Percentiles rank a stretch among this genome's conserved stretches.
Conservation (phyloP, 2,888 invertebrate species). For the Thymelicus acteon region DNA sequence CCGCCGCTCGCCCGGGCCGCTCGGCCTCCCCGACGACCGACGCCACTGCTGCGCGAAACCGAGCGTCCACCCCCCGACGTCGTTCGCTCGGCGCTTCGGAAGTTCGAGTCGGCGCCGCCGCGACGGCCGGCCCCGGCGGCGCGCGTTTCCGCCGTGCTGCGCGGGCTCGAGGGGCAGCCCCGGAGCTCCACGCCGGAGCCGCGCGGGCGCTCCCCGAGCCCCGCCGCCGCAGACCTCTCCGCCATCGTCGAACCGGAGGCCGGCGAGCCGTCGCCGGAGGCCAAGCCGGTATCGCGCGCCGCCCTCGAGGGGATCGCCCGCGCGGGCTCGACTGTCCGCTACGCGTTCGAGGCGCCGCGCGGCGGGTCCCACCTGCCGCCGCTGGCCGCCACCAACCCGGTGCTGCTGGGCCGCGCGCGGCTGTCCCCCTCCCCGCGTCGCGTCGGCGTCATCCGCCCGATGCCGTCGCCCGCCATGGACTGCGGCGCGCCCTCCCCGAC, state of each 20-base stretch:
- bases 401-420: slow-evolving; percentile 65
- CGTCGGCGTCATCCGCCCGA: slow-evolving; percentile 85
- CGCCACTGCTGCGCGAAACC: slow-evolving; percentile 88
- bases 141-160: slow-evolving; percentile 73
- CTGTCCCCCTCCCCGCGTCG: slow-evolving; percentile 68
- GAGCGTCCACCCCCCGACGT: slow-evolving; percentile 95
- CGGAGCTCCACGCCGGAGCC: slow-evolving; percentile 69
- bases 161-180: slow-evolving; percentile 63
- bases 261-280: slow-evolving; percentile 53
- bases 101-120: slow-evolving; percentile 90
- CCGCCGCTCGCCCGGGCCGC: slow-evolving; percentile 78
- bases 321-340: slow-evolving; percentile 88
- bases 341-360: slow-evolving; percentile 79
- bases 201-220: slow-evolving; percentile 53
- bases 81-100: slow-evolving; percentile 92
- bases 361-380: slow-evolving; percentile 68
- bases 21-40: slow-evolving; percentile 77
- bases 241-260: slow-evolving; percentile 55
- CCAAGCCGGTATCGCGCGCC: slow-evolving; percentile 81
- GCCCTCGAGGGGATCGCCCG: slow-evolving; percentile 87
- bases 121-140: slow-evolving; percentile 80
- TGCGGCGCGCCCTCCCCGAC: slow-evolving; percentile 44
- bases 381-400: slow-evolving; percentile 69
- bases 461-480: slow-evolving; percentile 60
- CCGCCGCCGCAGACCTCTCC: slow-evolving; percentile 52